phyloP scores from a whole-genome alignment of 2,888 invertebrate genomes.

The Troilus luridus region DNA sequence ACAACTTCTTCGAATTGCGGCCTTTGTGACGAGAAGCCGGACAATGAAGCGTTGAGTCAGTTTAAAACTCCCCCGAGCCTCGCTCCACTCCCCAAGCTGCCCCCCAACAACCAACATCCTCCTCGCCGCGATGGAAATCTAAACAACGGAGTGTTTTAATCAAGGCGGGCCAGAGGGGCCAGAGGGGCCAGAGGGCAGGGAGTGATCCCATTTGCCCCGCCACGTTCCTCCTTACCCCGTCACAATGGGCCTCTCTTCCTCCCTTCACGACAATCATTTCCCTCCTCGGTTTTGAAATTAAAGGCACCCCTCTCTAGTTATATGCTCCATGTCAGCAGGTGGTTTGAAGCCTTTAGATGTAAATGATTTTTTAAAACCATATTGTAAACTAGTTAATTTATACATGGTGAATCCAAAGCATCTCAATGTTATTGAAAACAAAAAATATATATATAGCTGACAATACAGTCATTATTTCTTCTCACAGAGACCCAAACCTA shows the following conservation, averaged over 20 bases:
- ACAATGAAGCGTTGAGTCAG: conserved; percentile 36
- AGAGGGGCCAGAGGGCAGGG: background rate
- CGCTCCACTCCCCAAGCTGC: background rate
- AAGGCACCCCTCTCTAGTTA: background rate
- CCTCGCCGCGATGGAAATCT: conserved; percentile 4
- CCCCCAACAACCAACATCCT: background rate
- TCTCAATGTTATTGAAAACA: too few relatives aligned
- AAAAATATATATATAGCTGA: too few relatives aligned
- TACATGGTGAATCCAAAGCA: too few relatives aligned
- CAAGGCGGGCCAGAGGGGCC: conserved; percentile 19
- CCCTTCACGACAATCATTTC: background rate
- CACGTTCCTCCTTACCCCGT: background rate
- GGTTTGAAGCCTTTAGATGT: background rate
- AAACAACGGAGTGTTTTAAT: conserved; percentile 44
- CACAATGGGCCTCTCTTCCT: background rate
- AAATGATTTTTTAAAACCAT: too few relatives aligned
- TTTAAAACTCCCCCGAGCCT: conserved; percentile 32
- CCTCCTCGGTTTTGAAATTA: background rate
- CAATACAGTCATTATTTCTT: too few relatives aligned
- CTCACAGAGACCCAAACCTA: too few relatives aligned
- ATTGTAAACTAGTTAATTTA: too few relatives aligned
- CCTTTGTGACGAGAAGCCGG: background rate
- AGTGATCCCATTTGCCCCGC: conserved; percentile 15
- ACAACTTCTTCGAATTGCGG: conserved; percentile 10
- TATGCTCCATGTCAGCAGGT: background rate